These are phyloP conservation scores for Drosophila falleni DNA, from an alignment of 2,888 invertebrate species.

Conservation along the genomic window DNA sequence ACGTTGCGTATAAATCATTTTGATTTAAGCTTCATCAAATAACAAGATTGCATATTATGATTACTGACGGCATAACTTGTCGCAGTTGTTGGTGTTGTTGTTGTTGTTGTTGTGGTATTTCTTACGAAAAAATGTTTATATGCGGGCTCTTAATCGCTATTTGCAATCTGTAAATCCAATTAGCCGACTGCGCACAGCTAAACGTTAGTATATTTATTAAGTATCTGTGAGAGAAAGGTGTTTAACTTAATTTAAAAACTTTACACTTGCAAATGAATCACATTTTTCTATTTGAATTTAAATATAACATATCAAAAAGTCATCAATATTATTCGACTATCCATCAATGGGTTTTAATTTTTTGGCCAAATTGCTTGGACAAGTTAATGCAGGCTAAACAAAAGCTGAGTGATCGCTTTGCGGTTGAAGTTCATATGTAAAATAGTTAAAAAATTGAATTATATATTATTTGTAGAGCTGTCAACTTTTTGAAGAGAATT, in stretches of 20 bases:
- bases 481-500: too few species aligned
- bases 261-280: neutral
- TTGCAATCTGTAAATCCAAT: constrained; percentile 68
- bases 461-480: neutral
- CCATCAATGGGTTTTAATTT: constrained; percentile 40
- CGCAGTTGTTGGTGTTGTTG: neutral
- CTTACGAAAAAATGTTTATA: constrained; percentile 26
- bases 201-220: constrained; percentile 15
- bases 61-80: constrained; percentile 49
- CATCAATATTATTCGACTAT: constrained; percentile 55
- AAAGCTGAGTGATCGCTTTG: constrained; percentile 48
- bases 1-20: constrained; percentile 66
- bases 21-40: constrained; percentile 77
- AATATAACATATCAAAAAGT: constrained; percentile 7
- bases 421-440: neutral
- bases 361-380: constrained; percentile 20
- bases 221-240: constrained; percentile 2
- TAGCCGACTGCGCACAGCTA: constrained; percentile 45
- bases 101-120: constrained; percentile 11
- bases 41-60: constrained; percentile 75
- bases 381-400: constrained; percentile 35
- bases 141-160: constrained; percentile 46
- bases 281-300: neutral
- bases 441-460: neutral
- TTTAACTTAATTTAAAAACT: neutral